These are phyloP conservation scores for Turdus rufiventris DNA, from an alignment of 2,113 vertebrate species.

Conservation along the genomic window DNA sequence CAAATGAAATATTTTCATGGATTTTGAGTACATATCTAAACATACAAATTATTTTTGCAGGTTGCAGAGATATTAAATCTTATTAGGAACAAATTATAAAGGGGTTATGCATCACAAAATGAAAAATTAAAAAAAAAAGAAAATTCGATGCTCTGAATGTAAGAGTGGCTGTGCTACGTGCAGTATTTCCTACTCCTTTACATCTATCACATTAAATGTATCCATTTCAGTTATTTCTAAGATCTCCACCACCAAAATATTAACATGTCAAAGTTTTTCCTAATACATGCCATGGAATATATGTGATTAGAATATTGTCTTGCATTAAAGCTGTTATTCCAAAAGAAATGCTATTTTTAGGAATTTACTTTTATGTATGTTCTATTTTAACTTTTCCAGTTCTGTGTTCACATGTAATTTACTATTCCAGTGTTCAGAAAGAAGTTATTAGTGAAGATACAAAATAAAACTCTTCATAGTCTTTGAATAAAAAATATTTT, in stretches of 20 bases:
- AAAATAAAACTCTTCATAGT: neutral
- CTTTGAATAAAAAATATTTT: neutral
- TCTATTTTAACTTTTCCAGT: neutral
- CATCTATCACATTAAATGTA: neutral
- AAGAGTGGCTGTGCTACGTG: neutral
- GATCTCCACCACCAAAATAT: neutral
- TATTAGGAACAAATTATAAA: neutral
- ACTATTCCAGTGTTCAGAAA: neutral
- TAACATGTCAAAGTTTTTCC: neutral
- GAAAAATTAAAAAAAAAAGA: neutral
- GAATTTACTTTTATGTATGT: neutral
- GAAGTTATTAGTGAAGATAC: neutral
- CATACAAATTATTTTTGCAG: neutral
- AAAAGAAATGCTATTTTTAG: neutral
- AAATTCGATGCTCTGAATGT: neutral
- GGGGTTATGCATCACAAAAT: neutral
- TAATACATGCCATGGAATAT: neutral
- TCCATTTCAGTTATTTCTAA: neutral
- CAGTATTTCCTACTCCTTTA: neutral
- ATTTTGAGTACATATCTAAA: neutral
- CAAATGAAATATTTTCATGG: neutral
- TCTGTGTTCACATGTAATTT: neutral
- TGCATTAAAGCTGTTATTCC: neutral
- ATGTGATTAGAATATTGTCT: neutral
- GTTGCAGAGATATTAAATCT: neutral